Evolutionary conservation across 2,113 vertebrate species (phyloP).

Genomic region (Peromyscus polionotus): DNA sequence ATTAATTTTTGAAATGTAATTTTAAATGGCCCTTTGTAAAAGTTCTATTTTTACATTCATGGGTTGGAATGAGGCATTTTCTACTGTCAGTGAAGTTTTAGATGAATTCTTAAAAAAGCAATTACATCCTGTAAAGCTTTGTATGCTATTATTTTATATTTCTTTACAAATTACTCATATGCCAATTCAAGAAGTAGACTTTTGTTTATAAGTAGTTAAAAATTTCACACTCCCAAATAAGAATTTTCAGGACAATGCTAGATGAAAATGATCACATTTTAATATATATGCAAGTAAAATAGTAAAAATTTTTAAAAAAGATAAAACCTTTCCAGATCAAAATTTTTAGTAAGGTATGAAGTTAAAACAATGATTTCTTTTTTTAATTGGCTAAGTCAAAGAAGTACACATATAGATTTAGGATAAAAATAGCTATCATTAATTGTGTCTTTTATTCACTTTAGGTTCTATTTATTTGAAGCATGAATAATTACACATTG

Average conservation of each 20-base stretch:
- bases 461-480: neutral
- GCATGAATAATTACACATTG: neutral
- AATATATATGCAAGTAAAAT: neutral
- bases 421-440: neutral
- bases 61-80: neutral
- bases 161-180: neutral
- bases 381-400: neutral
- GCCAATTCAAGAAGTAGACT: neutral
- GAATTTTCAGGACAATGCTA: neutral
- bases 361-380: neutral
- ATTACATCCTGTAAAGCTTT: slow-evolving; percentile 23
- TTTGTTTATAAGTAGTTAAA: slow-evolving; percentile 36
- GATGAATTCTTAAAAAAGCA: neutral
- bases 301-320: neutral
- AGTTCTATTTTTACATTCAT: neutral
- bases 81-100: neutral
- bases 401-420: neutral
- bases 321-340: neutral
- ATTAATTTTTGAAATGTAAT: neutral
- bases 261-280: neutral
- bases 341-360: neutral
- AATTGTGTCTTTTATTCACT: neutral
- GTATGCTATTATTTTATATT: neutral
- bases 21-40: neutral
- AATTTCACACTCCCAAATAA: neutral